phyloP scores from a whole-genome alignment of 2,113 vertebrate genomes.

The Cryptoleucopteryx plumbea region DNA sequence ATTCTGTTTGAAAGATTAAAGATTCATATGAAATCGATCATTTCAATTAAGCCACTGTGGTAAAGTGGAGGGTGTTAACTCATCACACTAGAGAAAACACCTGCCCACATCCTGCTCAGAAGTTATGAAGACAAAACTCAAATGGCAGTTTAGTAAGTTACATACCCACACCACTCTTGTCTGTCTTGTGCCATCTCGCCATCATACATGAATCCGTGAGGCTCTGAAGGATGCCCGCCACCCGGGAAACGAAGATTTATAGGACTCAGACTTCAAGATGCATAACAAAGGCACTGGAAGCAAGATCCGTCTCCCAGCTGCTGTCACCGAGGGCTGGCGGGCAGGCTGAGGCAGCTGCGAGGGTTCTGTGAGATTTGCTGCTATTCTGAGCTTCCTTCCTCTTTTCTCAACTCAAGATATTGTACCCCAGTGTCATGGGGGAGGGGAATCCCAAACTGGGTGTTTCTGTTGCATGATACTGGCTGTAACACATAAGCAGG shows the following conservation, averaged over 20 bases:
- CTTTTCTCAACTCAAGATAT: conserved; percentile 50
- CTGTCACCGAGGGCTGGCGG: not conserved
- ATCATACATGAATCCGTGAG: not conserved
- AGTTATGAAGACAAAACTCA: not conserved
- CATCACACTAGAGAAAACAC: not conserved
- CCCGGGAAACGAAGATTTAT: accelerated
- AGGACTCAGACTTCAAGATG: accelerated
- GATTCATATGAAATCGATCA: accelerated
- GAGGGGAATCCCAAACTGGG: conserved; percentile 11
- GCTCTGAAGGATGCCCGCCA: not conserved
- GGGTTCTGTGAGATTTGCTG: conserved; percentile 9
- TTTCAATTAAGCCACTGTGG: no score
- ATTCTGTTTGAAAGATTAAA: not conserved
- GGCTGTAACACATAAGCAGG: not conserved
- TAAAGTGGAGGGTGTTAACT: not conserved
- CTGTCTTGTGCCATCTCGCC: conserved; percentile 69
- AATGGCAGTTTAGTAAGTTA: not conserved
- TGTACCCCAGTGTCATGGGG: not conserved
- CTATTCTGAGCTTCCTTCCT: conserved; percentile 75
- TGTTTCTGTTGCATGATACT: not conserved
- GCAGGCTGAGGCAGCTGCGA: not conserved
- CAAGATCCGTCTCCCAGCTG: not conserved
- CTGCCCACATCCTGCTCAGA: conserved; percentile 30
- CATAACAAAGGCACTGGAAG: not conserved
- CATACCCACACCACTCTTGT: conserved; percentile 72